Conservation (phyloP, 2,113 vertebrate species). For the Seriola dumerili region DNA sequence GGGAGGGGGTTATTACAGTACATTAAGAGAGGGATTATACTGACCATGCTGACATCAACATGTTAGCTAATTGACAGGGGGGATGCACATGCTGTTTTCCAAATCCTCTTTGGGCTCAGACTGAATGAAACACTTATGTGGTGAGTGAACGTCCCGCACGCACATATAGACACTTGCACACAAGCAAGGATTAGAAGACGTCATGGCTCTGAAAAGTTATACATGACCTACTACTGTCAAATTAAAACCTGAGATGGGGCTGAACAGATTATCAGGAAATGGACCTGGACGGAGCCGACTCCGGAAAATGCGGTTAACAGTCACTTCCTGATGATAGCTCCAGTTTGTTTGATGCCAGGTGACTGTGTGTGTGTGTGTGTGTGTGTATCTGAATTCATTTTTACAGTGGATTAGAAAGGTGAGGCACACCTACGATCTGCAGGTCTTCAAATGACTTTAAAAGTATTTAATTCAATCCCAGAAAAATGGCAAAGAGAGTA, state of each 20-base stretch:
- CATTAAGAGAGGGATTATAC: conserved; percentile 70
- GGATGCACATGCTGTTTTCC: conserved; percentile 34
- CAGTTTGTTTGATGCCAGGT: not conserved
- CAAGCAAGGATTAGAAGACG: conserved; percentile 1
- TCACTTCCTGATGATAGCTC: not conserved
- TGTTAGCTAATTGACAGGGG: conserved; percentile 62
- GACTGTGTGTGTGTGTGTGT: not conserved
- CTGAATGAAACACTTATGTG: conserved; percentile 45
- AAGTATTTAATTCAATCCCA: too few species aligned
- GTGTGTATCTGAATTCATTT: not conserved
- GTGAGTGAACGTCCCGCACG: conserved; percentile 14
- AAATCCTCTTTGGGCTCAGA: conserved; percentile 68
- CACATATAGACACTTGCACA: not conserved
- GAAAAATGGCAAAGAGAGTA: too few species aligned
- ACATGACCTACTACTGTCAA: not conserved
- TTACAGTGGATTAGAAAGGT: not conserved
- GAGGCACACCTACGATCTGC: too few species aligned
- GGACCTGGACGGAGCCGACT: not conserved
- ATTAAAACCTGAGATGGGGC: not conserved
- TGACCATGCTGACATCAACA: conserved; percentile 74
- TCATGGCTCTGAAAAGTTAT: not conserved
- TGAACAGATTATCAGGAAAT: not conserved
- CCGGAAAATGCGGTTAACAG: not conserved
- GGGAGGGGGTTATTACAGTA: conserved; percentile 32
- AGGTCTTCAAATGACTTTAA: too few species aligned